Conservation (phyloP, 2,888 invertebrate genomes). For the Oxyscelio sp. region DNA sequence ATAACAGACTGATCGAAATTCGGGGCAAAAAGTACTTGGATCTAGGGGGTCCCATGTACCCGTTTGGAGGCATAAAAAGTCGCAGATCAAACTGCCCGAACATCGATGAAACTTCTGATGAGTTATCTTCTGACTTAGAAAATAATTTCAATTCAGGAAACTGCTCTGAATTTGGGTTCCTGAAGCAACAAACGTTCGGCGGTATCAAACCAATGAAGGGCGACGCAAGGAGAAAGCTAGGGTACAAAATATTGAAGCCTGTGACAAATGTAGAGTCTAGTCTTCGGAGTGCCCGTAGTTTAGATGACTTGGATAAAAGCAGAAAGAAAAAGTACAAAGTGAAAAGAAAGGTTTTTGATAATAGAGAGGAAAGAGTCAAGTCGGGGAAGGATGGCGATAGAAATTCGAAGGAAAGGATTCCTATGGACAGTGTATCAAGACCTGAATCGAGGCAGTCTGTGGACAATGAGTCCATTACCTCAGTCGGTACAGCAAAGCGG, state of each 20-base stretch:
- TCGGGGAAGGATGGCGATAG: not conserved
- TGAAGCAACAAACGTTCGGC: too few species aligned
- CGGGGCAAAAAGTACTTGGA: slow-evolving; percentile 59
- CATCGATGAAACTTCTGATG: too few species aligned
- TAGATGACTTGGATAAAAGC: slow-evolving; percentile 22
- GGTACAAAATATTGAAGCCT: too few species aligned
- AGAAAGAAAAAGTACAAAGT: not conserved
- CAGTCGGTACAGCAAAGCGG: slow-evolving; percentile 6
- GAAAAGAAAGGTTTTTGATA: not conserved
- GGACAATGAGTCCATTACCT: slow-evolving; percentile 31
- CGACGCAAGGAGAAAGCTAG: too few species aligned
- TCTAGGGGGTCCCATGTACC: slow-evolving; percentile 21
- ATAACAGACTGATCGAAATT: not conserved
- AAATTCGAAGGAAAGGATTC: slow-evolving; percentile 25
- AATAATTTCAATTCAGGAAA: too few species aligned
- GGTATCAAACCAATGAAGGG: too few species aligned
- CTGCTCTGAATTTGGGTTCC: too few species aligned
- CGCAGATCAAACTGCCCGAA: too few species aligned
- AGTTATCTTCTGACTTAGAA: too few species aligned
- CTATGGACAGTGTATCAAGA: slow-evolving; percentile 9
- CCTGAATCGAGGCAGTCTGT: slow-evolving; percentile 16
- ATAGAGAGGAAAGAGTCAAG: not conserved
- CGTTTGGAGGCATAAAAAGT: slow-evolving; percentile 71
- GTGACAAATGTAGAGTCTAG: too few species aligned
- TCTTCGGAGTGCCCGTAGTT: slow-evolving; percentile 25